Evolutionary conservation across 2,113 vertebrate species (phyloP).

Genomic region (Oceanodroma tethys): DNA sequence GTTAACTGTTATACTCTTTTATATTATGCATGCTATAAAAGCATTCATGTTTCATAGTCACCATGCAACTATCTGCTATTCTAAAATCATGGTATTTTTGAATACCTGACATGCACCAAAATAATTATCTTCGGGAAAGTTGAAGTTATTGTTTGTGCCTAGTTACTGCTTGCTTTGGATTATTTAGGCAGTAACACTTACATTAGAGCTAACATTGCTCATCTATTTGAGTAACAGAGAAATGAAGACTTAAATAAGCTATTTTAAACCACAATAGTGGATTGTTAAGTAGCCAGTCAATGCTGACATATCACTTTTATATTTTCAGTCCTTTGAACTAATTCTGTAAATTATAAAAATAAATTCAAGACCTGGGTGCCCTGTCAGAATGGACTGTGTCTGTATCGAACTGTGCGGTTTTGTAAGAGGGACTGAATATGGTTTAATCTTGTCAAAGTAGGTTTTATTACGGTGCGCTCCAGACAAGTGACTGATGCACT

Average conservation of each 20-base stretch:
- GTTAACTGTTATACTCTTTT: neutral
- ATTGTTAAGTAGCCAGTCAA: neutral
- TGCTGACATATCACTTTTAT: neutral
- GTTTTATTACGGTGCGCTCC: neutral
- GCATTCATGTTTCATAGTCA: neutral
- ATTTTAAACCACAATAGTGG: neutral
- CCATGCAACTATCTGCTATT: neutral
- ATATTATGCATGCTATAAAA: neutral
- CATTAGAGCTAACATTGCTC: neutral
- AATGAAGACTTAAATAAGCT: neutral
- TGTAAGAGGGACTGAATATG: neutral
- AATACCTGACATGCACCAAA: neutral
- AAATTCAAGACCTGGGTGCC: neutral
- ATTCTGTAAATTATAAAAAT: neutral
- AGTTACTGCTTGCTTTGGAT: neutral
- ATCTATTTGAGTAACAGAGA: neutral
- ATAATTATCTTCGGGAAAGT: neutral
- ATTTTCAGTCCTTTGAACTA: constrained; percentile 16
- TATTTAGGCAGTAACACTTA: neutral
- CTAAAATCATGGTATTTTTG: neutral
- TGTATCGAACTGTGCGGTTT: neutral
- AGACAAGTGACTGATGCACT: neutral
- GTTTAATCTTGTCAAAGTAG: neutral
- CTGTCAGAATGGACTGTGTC: neutral
- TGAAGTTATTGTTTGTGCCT: neutral